Base-by-base conservation (phyloP, 1,140 invertebrate genomes). In the Propsilocerus akamusi region DNA sequence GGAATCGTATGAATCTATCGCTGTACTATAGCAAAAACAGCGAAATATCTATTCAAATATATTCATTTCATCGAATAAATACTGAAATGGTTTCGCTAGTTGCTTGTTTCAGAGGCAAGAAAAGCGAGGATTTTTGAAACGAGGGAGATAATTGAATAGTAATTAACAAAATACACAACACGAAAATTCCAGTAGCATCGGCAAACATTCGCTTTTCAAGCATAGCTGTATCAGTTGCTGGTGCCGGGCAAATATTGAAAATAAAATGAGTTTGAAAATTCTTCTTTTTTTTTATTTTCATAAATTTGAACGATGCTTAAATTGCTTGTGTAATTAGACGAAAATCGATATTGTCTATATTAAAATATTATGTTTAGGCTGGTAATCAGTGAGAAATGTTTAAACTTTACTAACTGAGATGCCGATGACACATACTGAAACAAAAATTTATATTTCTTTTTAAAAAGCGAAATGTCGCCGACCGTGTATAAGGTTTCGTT, bases 121-220 rank as follows among this genome's bases (percentile, higher is more conserved):
- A n/a, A n/a, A 17, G 22, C 17, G 22, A 20, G 22, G 17, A 41
- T 41, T 20, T 20, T 8, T 17, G 10, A 20, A 20, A 17, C 17
- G 32, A 37, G 32, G 14, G 11, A 41, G 34, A 41, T 41, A 41
- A 41, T 41, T 41, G 34, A 41, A 41, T 41, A 41, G 22, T 41
- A 41, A 41, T 41, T 41, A 41, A 41, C 34, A 41, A 41, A 17
- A 20, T 8, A 41, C 14, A 41, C 34, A 41, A n/a, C 34, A 17
- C 8, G n/a, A 17, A 41, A n/a, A n/a, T n/a, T n/a, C n/a, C 14
- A n/a, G 28, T 30, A 30, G 32, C 32, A 37, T 3, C 30, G n/a
- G 30, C 17, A 34, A n/a, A n/a, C n/a, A n/a, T n/a, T n/a, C n/a
- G n/a, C n/a, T n/a, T n/a, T n/a, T n/a, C n/a, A n/a, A n/a, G n/a